Evolutionary conservation across 92 coral and sea anemone species (phyloP), one percentile per base, ranked within the genome.

Genomic region (Pocillopora grandis): DNA sequence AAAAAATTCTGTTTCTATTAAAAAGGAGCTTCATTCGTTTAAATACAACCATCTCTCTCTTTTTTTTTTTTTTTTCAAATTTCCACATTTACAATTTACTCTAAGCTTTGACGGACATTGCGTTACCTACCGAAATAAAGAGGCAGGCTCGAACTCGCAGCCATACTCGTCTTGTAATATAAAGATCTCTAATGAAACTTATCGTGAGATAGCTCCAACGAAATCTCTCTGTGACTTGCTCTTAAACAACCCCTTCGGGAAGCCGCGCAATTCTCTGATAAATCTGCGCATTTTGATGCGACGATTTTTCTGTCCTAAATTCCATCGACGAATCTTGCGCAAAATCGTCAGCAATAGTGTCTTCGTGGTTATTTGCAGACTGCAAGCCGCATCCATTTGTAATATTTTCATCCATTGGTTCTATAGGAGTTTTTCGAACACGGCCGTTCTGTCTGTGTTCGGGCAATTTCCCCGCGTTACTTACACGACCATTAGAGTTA

Each of bases 381-480:
- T 69, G 76, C 36, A 27, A 15, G 16, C 8, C 66, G 52, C 76
- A 80, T 18, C 67, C 5, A 19, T 68, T 57, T 31, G 68, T 55
- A 55, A 69, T 12, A 23, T 68, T 33, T 58, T 65, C 36, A 9
- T 33, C 76, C n/a, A 20, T 11, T 48, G 56, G 19, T 31, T 69
- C 70, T 58, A 68, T 33, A 48, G 67, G 76, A 23, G 55, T 19
- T 58, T 33, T 80, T 2, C 84, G 55, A 35, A 57, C 27, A 57
- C 58, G 84, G 21, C 84, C 76, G 36, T 80, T 80, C 55, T 71
- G 66, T 70, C 48, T 21, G n/a, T 49, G 76, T 56, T 69, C 76
- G 10, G 76, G 68, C 66, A 21, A 49, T 7, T 57, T 9, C 57
- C 27, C 4, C 36, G 13, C 33, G 19, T 69, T 36, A 67, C 70